Evolutionary conservation across 37 sponge, comb jelly and placozoan species (phyloP).

Genomic region (Tethya wilhelma): DNA sequence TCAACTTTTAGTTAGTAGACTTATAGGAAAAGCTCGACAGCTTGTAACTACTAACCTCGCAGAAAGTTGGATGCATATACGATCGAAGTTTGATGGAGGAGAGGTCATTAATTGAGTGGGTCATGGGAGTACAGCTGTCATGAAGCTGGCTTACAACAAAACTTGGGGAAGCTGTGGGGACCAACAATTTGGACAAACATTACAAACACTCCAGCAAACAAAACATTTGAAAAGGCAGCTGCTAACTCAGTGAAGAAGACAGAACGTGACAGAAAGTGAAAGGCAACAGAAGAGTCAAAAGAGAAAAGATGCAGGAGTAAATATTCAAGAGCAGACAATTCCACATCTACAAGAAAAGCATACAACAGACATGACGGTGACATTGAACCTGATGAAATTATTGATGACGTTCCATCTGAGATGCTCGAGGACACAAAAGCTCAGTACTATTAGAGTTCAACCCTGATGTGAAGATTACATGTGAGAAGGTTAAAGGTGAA

Average conservation of each 20-base stretch:
- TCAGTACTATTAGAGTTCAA: constrained; percentile 8
- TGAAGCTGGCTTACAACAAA: constrained; percentile 36
- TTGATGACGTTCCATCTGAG: constrained; percentile 19
- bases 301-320: neutral
- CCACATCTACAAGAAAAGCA: constrained; percentile 7
- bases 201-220: constrained; percentile 1
- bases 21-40: constrained; percentile 23
- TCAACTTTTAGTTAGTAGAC: neutral
- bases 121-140: constrained; percentile 34
- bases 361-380: constrained; percentile 15
- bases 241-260: neutral
- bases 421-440: neutral
- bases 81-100: constrained; percentile 56
- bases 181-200: constrained; percentile 16
- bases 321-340: constrained; percentile 10
- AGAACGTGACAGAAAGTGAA: constrained; percentile 9
- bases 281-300: constrained; percentile 25
- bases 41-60: constrained; percentile 46
- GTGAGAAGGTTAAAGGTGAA: neutral
- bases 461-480: constrained; percentile 15
- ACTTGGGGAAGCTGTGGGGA: constrained; percentile 30
- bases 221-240: neutral
- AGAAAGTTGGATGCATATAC: constrained; percentile 54
- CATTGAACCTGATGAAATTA: constrained; percentile 11
- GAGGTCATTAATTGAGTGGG: constrained; percentile 39